Percentiles rank a stretch among this genome's conserved stretches.
These are phyloP conservation scores for Trissolcus brochymenae DNA, from an alignment of 2,888 invertebrate species.

Conservation along the genomic window DNA sequence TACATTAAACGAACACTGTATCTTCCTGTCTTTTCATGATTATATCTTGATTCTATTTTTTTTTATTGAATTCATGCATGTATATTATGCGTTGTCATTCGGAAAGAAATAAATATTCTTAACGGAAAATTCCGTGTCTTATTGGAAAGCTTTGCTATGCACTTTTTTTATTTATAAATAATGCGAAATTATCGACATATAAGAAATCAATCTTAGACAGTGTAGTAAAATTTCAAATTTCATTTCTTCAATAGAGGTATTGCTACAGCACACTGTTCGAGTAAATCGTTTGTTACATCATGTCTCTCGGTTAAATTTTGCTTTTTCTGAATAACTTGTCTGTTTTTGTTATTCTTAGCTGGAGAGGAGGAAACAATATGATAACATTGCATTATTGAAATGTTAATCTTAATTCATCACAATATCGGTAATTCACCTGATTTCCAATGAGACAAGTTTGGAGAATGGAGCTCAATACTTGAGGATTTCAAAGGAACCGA, in stretches of 20 bases:
- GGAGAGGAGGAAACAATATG: not conserved
- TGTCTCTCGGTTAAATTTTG: too few relatives aligned
- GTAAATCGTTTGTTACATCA: not conserved
- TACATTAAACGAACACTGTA: constrained; percentile 30
- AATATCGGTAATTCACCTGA: constrained; percentile 61
- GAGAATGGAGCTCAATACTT: constrained; percentile 62
- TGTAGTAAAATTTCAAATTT: not conserved
- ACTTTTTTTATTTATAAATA: constrained; percentile 1
- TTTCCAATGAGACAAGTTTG: constrained; percentile 69
- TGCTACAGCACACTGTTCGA: constrained; percentile 15
- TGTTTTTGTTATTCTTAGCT: not conserved
- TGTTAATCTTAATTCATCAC: too few relatives aligned
- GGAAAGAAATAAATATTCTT: constrained; percentile 52
- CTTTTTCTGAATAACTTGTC: too few relatives aligned
- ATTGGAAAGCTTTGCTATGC: not conserved
- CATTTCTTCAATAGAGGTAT: constrained; percentile 24
- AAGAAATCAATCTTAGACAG: not conserved
- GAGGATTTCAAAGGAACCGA: constrained; percentile 64
- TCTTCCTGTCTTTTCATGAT: constrained; percentile 59
- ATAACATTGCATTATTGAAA: not conserved
- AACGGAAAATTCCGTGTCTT: constrained; percentile 19
- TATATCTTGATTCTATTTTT: constrained; percentile 32
- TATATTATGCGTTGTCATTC: constrained; percentile 53
- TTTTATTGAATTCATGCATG: constrained; percentile 50
- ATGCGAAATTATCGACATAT: not conserved